Base-by-base conservation (phyloP, 2,888 invertebrate species). In the Podotricha telesiphe region DNA sequence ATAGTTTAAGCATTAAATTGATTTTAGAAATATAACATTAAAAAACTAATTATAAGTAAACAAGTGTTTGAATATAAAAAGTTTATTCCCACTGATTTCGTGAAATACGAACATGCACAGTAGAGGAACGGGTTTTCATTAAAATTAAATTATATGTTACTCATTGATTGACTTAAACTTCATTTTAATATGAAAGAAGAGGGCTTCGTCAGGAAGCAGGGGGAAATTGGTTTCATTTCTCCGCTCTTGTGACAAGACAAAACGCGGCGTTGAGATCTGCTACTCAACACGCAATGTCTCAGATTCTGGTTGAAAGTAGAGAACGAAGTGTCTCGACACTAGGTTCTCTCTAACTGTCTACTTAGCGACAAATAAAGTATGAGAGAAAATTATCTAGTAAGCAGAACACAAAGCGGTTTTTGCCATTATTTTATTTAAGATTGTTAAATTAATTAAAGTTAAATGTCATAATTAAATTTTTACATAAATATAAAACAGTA, bases 111-210 rank as follows among this genome's bases (percentile, higher is more conserved):
- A 42, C 42, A 58, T 42, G 10, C 42, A n/a, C 20, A 5, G 11
- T 17, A 17, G 37, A 56, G 13, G 13, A 40, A 40, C 17, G 56
- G 40, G 56, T 56, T 40, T 56, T 20, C 17, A 58, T 58, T 58
- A 58, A 58, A 42, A 42, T 55, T 55, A 34, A 55, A 58, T 58
- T 58, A 58, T 40, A 42, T 20, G 19, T 55, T 55, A 55, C n/a
- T 34, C 11, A 34, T n/a, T 42, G 40, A 58, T 13, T n/a, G n/a
- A n/a, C n/a, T n/a, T n/a, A n/a, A n/a, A n/a, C n/a, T n/a, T n/a
- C n/a, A n/a, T n/a, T n/a, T n/a, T n/a, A n/a, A n/a, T n/a, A n/a
- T n/a, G n/a, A n/a, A n/a, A n/a, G n/a, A n/a, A n/a, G n/a, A n/a
- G n/a, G n/a, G n/a, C n/a, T n/a, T n/a, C n/a, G n/a, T n/a, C n/a